Conservation (phyloP, 2,888 invertebrate species). For the Agrochola macilenta region DNA sequence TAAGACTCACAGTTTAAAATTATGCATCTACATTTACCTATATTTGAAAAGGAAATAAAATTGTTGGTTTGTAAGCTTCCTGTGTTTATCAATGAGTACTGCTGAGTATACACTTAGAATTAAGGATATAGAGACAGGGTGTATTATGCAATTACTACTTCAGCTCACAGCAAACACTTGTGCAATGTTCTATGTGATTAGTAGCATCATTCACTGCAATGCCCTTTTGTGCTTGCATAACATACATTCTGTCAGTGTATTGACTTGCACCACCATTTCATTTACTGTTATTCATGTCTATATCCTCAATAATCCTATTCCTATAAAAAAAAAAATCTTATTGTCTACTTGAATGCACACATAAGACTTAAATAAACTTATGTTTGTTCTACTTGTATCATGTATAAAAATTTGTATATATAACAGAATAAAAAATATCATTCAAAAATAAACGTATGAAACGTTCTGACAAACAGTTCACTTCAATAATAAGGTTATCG, state of each 20-base stretch:
- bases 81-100: background rate
- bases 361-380: constrained; percentile 1
- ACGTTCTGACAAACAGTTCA: constrained; percentile 35
- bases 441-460: constrained; percentile 24
- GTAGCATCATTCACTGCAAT: background rate
- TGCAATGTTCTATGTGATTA: constrained; percentile 24
- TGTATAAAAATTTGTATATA: constrained; percentile 14
- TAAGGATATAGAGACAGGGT: background rate
- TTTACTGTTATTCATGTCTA: constrained; percentile 9
- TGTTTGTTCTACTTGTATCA: background rate
- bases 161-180: background rate
- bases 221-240: constrained; percentile 8
- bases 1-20: background rate
- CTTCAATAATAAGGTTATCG: constrained; percentile 52
- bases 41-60: background rate
- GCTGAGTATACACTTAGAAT: background rate
- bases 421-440: background rate
- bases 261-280: background rate
- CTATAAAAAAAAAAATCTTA: background rate
- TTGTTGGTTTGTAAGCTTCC: background rate
- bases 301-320: background rate
- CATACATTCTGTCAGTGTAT: background rate
- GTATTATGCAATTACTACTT: constrained; percentile 11
- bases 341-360: constrained; percentile 1
- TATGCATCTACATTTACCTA: background rate